Percentiles rank a stretch among this genome's conserved stretches.
phyloP scores from a whole-genome alignment of 2,888 invertebrate genomes.

The Bellardia pandia region DNA sequence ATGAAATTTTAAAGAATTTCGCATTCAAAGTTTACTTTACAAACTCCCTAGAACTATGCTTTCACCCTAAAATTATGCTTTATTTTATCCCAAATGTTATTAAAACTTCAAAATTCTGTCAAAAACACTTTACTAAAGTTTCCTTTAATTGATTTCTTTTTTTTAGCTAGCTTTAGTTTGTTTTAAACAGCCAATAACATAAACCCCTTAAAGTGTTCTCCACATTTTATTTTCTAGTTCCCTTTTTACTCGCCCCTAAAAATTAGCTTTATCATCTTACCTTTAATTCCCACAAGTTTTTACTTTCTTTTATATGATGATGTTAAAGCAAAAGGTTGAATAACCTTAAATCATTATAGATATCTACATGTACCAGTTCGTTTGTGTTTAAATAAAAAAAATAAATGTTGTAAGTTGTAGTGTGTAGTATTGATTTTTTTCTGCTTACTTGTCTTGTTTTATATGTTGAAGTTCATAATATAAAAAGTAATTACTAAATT shows the following conservation, averaged over 20 bases:
- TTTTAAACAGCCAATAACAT: no score
- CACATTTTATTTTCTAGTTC: neutral
- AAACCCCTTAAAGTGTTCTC: conserved; percentile 32
- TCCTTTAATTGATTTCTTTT: neutral
- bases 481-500: conserved; percentile 68
- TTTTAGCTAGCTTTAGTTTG: neutral
- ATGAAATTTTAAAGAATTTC: no score
- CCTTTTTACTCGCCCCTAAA: neutral
- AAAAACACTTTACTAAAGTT: neutral
- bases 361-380: conserved; percentile 19
- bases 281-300: conserved; percentile 25
- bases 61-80: neutral
- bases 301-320: conserved; percentile 4
- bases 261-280: conserved; percentile 43
- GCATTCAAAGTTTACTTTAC: no score
- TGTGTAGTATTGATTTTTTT: conserved; percentile 46
- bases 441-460: neutral
- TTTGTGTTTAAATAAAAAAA: neutral
- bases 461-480: conserved; percentile 27
- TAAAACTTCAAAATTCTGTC: neutral
- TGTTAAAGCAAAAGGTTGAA: conserved; percentile 43
- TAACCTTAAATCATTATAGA: conserved; percentile 33
- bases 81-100: neutral
- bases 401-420: neutral
- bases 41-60: no score